These are phyloP conservation scores for Bucco capensis DNA, from an alignment of 2,113 vertebrate genomes.

Conservation along the genomic window DNA sequence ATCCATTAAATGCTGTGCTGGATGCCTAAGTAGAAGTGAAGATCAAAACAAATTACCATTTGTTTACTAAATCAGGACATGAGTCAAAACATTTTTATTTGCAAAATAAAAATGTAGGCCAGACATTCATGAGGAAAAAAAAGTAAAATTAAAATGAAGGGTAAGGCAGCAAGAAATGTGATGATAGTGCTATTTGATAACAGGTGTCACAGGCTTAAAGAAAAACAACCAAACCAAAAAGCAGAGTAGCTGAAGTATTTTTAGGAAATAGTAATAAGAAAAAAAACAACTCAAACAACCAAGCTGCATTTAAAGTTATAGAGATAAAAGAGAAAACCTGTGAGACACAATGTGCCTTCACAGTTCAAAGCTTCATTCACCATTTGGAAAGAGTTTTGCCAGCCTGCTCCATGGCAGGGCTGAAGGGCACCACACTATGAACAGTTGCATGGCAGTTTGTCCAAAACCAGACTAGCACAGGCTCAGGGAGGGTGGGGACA, in stretches of 20 bases:
- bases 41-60: slow-evolving; percentile 45
- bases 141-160: neutral
- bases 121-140: neutral
- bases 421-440: slow-evolving; percentile 44
- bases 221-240: slow-evolving; percentile 4
- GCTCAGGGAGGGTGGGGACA: slow-evolving; percentile 13
- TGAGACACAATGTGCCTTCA: neutral
- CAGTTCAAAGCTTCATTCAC: neutral
- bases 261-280: neutral
- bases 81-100: slow-evolving; percentile 35
- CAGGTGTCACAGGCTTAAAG: slow-evolving; percentile 61
- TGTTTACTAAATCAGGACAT: neutral
- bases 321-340: neutral
- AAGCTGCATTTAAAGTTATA: neutral
- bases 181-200: slow-evolving; percentile 5
- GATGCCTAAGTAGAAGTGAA: slow-evolving; percentile 77
- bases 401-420: slow-evolving; percentile 51
- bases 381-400: slow-evolving; percentile 32
- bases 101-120: slow-evolving; percentile 41
- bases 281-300: neutral
- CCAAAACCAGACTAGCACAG: slow-evolving; percentile 3
- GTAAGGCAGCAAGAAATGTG: slow-evolving; percentile 4
- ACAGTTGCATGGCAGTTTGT: slow-evolving; percentile 26
- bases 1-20: slow-evolving; percentile 84
- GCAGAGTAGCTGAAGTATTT: neutral